phyloP scores from a whole-genome alignment of 2,113 vertebrate genomes.

The Chrysochloris asiatica region DNA sequence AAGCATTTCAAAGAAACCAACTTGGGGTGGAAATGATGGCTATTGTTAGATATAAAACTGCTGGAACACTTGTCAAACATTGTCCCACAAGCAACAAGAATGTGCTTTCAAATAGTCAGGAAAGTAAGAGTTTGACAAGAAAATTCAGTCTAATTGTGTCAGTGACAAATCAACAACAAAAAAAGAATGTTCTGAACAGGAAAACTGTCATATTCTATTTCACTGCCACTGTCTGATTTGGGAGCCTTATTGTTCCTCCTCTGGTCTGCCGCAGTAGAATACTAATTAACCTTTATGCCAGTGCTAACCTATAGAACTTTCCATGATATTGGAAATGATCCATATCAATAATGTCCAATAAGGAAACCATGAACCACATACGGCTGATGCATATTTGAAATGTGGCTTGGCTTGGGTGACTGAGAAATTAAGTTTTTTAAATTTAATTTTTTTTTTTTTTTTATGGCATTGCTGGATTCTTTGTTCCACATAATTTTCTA shows the following conservation, averaged over 20 bases:
- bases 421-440: background rate
- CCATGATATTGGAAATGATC: background rate
- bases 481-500: too few species aligned
- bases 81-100: constrained; percentile 34
- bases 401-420: background rate
- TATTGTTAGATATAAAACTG: constrained; percentile 30
- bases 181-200: background rate
- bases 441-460: too few species aligned
- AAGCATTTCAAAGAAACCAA: constrained; percentile 38
- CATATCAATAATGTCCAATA: background rate
- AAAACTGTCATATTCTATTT: background rate
- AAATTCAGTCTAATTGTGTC: constrained; percentile 31
- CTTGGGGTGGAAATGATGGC: constrained; percentile 45
- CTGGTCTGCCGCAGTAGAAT: background rate
- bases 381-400: background rate
- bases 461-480: too few species aligned
- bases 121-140: constrained; percentile 28
- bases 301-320: background rate
- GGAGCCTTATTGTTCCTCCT: background rate
- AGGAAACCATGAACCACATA: background rate
- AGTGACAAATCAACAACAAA: constrained; percentile 29
- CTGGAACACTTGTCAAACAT: constrained; percentile 50
- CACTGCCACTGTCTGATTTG: background rate
- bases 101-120: constrained; percentile 41
- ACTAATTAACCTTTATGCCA: background rate